Base-by-base conservation (phyloP, 2,797 vertebrate species). In the Spondyliosoma cantharus region DNA sequence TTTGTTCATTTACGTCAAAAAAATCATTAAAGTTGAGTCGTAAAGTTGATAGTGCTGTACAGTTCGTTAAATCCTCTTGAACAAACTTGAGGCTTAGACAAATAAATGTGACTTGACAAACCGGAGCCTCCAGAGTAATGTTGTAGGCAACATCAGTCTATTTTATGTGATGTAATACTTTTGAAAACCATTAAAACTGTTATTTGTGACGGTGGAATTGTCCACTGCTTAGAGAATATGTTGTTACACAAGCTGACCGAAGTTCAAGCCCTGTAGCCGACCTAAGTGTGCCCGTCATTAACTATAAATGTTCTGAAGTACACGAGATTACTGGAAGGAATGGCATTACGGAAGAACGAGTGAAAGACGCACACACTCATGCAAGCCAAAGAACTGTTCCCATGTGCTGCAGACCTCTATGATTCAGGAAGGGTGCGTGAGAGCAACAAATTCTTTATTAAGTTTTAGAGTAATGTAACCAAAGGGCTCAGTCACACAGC, bases 361-460 rank as follows among this genome's bases (percentile, higher is more conserved):
- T 58, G 46, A 59, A 65, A 71, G 56, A 77, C 75, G 71, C 43
- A 53, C 58, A 60, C 25, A 49, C 80, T 87, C 80, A 85, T 42
- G 76, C 77, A 74, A 87, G 60, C 58, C 56, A 56, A 72, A 65
- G 15, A 85, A 89, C 86, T 71, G 79, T 74, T 90, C 71, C 87
- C 90, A 90, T 90, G 76, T 91, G 88, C 76, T 74, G 75, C 80
- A 71, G 85, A 87, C 77, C 67, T 83, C 60, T 76, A 46, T 82
- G 82, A 84, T 86, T 80, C 72, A 49, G 68, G 66, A 80, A 68
- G 71, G 15, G 61, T 88, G 87, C 57, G 82, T 86, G 86, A 91
- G 81, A 87, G 71, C 76, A 89, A 67, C 73, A 74, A 70, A 84
- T 48, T 25, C 83, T 76, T 89, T 66, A 48, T 37, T 71, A 60